Evolutionary conservation across 1,140 invertebrate genomes (phyloP), one percentile per base, ranked within the genome.

Genomic region (Adoxophyes honmai): DNA sequence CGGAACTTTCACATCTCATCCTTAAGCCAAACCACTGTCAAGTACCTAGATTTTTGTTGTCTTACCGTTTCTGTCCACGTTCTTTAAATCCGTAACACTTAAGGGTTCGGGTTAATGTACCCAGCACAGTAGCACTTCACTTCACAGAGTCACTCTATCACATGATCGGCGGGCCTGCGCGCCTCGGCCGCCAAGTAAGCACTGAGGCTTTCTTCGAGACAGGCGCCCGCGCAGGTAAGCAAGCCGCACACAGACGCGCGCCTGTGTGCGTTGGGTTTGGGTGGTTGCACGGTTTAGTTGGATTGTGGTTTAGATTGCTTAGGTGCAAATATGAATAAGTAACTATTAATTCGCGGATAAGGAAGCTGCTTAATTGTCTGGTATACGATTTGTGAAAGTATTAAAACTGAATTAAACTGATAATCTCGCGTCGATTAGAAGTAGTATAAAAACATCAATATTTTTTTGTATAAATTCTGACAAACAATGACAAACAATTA

Each of bases 91-190:
- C 85, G 76, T 82, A 72, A 68, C 85, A 88, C 85, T 88, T 80
- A 86, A 73, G 81, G 80, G 81, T 79, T 82, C 76, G 79, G 82
- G 81, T 86, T 84, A 87, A 80, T 59, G 79, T 79, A 87, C 83
- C 21, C 75, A 74, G 62, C 83, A 84, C 83, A 81, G 76, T 74
- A 70, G 67, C 73, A 76, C 81, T 77, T 78, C 84, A 87, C 81
- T 62, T 73, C 81, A 86, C 85, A 70, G 68, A 84, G 78, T 84
- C 82, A 87, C 81, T 74, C 69, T 73, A 75, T 75, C 78, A 68
- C 84, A 87, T 87, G 55, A 63, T 81, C 66, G 75, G 75, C 79
- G 75, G 75, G 81, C 81, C 75, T 68, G 73, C 83, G 75, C 81
- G 66, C 66, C 60, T 70, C 75, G 82, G 78, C 84, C 81, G 84